Conservation (phyloP, 2,113 vertebrate species). For the Chiloscyllium plagiosum region DNA sequence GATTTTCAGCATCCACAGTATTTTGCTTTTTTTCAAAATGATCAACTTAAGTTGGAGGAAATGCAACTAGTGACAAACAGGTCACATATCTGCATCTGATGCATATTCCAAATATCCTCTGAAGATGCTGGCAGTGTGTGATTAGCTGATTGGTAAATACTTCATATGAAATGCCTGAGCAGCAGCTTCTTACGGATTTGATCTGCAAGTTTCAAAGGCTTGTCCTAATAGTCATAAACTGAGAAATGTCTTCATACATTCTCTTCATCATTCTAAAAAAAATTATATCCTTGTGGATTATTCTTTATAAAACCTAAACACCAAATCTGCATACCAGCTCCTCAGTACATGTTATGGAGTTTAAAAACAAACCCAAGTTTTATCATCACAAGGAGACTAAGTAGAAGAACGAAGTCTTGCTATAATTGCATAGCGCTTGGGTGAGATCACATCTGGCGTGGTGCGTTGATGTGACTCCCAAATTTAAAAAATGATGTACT, state of each 20-base stretch:
- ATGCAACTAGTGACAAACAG: neutral
- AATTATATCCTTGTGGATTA: neutral
- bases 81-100: neutral
- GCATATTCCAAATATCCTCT: neutral
- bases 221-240: no score
- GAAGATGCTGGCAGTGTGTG: neutral
- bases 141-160: neutral
- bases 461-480: neutral
- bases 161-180: neutral
- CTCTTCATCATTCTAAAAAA: neutral
- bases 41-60: neutral
- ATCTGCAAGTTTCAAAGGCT: neutral
- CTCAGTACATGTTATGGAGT: neutral
- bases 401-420: neutral
- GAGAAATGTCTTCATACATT: no score
- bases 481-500: neutral
- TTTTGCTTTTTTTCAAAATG: no score
- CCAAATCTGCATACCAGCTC: neutral
- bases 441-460: no score
- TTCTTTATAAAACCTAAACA: neutral
- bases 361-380: neutral
- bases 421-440: neutral
- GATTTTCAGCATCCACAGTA: no score
- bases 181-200: neutral
- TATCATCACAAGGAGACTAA: neutral